phyloP scores from a whole-genome alignment of 2,888 invertebrate species.

The Tenodera sinensis region DNA sequence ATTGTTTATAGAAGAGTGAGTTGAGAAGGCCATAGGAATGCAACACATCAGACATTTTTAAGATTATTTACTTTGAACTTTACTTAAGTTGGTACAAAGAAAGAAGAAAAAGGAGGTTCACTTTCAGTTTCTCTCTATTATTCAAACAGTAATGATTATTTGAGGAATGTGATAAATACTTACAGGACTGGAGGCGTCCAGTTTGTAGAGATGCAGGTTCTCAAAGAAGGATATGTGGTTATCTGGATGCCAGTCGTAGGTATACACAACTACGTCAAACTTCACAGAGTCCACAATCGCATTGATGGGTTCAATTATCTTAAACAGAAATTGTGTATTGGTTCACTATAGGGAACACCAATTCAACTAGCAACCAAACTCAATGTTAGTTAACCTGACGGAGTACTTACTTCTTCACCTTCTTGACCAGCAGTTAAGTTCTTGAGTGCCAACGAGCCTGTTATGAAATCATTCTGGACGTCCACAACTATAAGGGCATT shows the following conservation, averaged over 20 bases:
- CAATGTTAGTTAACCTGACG: no score
- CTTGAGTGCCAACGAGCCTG: slow-evolving; percentile 88
- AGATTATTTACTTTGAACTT: no score
- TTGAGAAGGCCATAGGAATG: no score
- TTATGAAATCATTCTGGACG: slow-evolving; percentile 97
- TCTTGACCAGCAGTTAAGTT: slow-evolving; percentile 90
- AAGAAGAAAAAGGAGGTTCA: no score
- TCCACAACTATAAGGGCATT: slow-evolving; percentile 90
- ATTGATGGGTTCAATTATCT: slow-evolving; percentile 90
- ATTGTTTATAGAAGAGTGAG: no score
- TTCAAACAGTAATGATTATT: background rate
- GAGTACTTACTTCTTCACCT: slow-evolving; percentile 65
- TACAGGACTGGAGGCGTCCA: slow-evolving; percentile 70
- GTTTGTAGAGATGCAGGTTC: slow-evolving; percentile 72
- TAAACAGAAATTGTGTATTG: slow-evolving; percentile 30
- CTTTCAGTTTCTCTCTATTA: no score
- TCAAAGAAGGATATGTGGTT: slow-evolving; percentile 96
- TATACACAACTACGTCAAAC: slow-evolving; percentile 88
- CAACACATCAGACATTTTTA: no score
- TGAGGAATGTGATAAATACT: slow-evolving; percentile 36
- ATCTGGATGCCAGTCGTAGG: slow-evolving; percentile 95
- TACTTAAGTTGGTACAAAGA: no score
- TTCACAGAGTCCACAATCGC: slow-evolving; percentile 71
- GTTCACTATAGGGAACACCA: no score
- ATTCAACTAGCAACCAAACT: no score